Base-by-base conservation (phyloP, 2,113 vertebrate species). In the Oncorhynchus tshawytscha region DNA sequence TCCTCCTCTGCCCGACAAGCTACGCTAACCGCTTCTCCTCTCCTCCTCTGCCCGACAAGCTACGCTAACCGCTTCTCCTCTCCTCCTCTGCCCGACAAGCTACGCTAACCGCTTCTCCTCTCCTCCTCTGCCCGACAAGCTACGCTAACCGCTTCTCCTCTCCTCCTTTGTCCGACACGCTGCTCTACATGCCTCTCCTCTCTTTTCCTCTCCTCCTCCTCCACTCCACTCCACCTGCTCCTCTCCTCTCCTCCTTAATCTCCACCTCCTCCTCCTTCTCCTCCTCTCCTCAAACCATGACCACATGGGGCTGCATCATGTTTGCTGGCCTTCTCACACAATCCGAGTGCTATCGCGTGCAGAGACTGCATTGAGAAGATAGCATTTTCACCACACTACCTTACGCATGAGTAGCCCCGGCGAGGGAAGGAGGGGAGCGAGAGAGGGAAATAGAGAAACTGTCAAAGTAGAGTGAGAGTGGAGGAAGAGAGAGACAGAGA, bases 381-480 rank as follows among this genome's bases (percentile, higher is more conserved):
- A 80, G 86, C 86, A 81, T 87, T 89, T 91, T 87, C 86, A 85
- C 85, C 83, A 81, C 77, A 25, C 74, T 79, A 70, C 78, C 86
- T 90, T 86, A 87, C 88, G 87, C 92, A 88, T 90, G 91, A 91
- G 88, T 91, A 88, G 76, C 74, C 83, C 69, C 77, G 79, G 45
- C 5, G 71, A 71, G 72, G 75, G 25, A 27, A 27, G 25, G 16
- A 62, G n/a, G n/a, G 59, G 5, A 22, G 18, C 3, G n/a, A 51
- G 4, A 45, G 48, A 25, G 24, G 13, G 71, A 39, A 62, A 34
- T 39, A 25, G 73, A 51, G 62, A 65, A 22, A 65, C 62, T 2
- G 22, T 12, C 24, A 12, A 25, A 29, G 16, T 57, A 57, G 54
- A 57, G 54, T 57, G 57, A 66, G 11, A 22, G 16, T 34, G 70